Percentiles rank a stretch among this genome's conserved stretches.
These are phyloP conservation scores for Psephotus haematonotus DNA, from an alignment of 2,113 vertebrate genomes.

Conservation along the genomic window DNA sequence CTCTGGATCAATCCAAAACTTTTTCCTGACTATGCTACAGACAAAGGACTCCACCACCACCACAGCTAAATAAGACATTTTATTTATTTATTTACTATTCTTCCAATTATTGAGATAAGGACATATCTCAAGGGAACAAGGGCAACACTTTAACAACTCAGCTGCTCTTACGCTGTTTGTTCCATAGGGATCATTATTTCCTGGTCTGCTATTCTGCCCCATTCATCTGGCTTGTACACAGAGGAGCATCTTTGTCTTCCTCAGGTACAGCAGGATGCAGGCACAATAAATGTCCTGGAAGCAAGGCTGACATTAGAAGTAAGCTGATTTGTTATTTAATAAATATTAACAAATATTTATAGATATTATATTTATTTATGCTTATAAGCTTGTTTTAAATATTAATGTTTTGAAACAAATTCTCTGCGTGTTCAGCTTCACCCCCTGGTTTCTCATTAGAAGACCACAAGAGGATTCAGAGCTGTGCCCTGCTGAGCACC, in stretches of 20 bases:
- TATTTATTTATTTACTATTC: constrained; percentile 19
- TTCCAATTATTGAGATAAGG: constrained; percentile 20
- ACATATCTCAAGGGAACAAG: not conserved
- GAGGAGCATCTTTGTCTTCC: not conserved
- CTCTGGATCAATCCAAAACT: constrained; percentile 82
- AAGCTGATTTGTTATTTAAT: not conserved
- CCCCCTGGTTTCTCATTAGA: not conserved
- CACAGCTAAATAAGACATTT: constrained; percentile 51
- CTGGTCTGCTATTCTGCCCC: not conserved
- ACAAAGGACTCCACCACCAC: constrained; percentile 69
- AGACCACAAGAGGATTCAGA: not conserved
- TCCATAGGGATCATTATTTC: not conserved
- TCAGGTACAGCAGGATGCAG: not conserved
- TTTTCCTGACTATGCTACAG: constrained; percentile 56
- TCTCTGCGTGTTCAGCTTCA: not conserved
- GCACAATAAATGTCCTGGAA: not conserved
- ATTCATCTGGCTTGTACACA: not conserved
- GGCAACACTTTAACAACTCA: not conserved
- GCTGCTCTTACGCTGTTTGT: not conserved
- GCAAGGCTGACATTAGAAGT: not conserved
- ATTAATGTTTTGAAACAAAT: not conserved
- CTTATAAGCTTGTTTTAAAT: not conserved
- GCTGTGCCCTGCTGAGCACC: not conserved
- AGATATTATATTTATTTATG: not conserved
- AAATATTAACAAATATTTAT: not conserved